Evolutionary conservation across 2,888 invertebrate species (phyloP), one percentile per base, ranked within the genome.

Genomic region (Anorthoa munda): DNA sequence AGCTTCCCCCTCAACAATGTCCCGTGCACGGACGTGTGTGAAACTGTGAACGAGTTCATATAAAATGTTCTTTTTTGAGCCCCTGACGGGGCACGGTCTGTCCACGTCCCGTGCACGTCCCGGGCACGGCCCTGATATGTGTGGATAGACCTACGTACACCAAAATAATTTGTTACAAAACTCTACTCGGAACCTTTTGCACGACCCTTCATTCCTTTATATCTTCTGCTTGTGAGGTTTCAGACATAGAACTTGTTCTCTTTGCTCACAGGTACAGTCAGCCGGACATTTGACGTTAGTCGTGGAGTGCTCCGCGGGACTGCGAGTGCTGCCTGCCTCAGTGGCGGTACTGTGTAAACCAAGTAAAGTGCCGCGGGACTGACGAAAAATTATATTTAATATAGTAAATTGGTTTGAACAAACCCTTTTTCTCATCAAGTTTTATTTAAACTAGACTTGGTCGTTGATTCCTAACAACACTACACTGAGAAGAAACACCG

Each of bases 191-290:
- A 26, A 26, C 26, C 7, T 31, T 18, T 58, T 18, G n/a, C 26
- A n/a, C 31, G 13, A 58, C 18, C 2, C 5, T 13, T 58, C 13
- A 26, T 59, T 13, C n/a, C 13, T 45, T 45, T 45, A 9, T 59
- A 4, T 61, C 21, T 21, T 63, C n/a, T 26, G 7, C 48, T 48
- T 48, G 9, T 4, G 5, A 50, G 12, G 21, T 31, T 21, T 53
- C 31, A 64, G 12, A 48, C 21, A 65, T 26, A 18, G 11, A 65
- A 67, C 13, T 13, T n/a, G 26, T 18, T 66, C 17, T 67, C 26
- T 53, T 45, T 53, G 9, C 13, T 26, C 15, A 23, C 69, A 69
- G 69, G 31, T n/a, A 45, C 39, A 23, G n/a, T 50, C 50, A 18
- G 50, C 50, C 7, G 18, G 9, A 50, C 17, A 48, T 17, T 48